Evolutionary conservation across 2,797 vertebrate genomes (phyloP), one percentile per base, ranked within the genome.

Genomic region (Sebastes jordani): DNA sequence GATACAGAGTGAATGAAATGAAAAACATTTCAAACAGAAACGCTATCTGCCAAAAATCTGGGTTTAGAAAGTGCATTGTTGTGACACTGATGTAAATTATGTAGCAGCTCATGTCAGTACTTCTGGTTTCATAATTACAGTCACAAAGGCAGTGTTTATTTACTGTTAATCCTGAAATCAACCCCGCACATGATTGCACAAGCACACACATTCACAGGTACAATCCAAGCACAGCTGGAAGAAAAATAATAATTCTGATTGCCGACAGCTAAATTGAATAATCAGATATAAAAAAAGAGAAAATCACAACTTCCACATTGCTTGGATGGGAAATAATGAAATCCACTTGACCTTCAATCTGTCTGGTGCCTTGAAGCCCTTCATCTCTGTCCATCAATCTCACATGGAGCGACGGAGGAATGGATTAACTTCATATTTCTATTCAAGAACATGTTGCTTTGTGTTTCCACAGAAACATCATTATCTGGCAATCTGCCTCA

Each of bases 281-380:
- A 78, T 86, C 79, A 83, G 55, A 81, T 71, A 71, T 59, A 14
- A 36, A 59, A 76, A 49, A 79, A 74, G 65, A 76, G 54, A 78
- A 86, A 85, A 88, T 42, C 60, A 72, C 36, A 71, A 76, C 49
- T 74, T 76, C 4, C n/a, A 36, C 49, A 71, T 63, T 60, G 77
- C 74, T 80, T 65, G 61, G 38, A 76, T 80, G 56, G 67, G 29
- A 86, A 88, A 89, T 89, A 80, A 89, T 86, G 58, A 91, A 90
- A 92, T 80, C 74, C 76, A 83, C 87, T 94, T 93, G 90, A 93
- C 90, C 89, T 92, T 93, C 84, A 90, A 58, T 86, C 54, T 71
- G 64, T 68, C 55, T 60, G 73, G 46, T 66, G 79, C 87, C 78
- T 90, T 74, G n/a, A 77, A 88, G 84, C 81, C 64, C 14, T 83